Base-by-base conservation (phyloP, 2,113 vertebrate species). In the Falco punctatus region DNA sequence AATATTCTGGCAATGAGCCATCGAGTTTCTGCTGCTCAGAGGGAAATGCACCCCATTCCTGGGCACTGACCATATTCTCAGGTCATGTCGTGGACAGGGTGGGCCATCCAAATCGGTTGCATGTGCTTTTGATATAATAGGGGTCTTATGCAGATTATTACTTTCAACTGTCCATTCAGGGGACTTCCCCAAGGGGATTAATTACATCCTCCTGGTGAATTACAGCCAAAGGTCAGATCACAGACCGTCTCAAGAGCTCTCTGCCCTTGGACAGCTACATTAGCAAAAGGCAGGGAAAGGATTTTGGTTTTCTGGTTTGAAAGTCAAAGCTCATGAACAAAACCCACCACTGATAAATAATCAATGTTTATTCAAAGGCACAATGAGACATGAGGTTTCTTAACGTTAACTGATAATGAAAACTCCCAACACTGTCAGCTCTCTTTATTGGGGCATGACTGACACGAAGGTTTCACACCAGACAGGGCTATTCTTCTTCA, bases 11-110 rank as follows among this genome's bases (percentile, higher is more conserved):
- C 44, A 35, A 15, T 5, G 16, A 69, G 28, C 23, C 32, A 9
- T 19, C 12, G 6, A 10, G 10, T 19, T 48, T 19, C 54, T 52
- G 28, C 12, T 15, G 22, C 12, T 85, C 48, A 4, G 19, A 42
- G 52, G 40, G 71, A 46, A 22, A n/a, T 20, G 18, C 1, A 42
- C 46, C 28, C 65, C 5, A 0, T 32, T 65, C 52, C 20, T 16
- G 35, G 59, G 16, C 14, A 2, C 12, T 46, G 2, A 1, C 7
- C 18, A 0, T 19, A 5, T 44, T 49, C 70, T n/a, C 32, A 5
- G 64, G 44, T 16, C 22, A 17, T 5, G 10, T 6, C 44, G 48
- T 30, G 40, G 40, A 6, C 30, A 19, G 11, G 10, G 7, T 7
- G 18, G 20, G n/a, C 6, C 23, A 59, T 11, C 44, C 32, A 38